Base-by-base conservation (phyloP, 2,797 vertebrate species). In the Pseudochromis fuscus region DNA sequence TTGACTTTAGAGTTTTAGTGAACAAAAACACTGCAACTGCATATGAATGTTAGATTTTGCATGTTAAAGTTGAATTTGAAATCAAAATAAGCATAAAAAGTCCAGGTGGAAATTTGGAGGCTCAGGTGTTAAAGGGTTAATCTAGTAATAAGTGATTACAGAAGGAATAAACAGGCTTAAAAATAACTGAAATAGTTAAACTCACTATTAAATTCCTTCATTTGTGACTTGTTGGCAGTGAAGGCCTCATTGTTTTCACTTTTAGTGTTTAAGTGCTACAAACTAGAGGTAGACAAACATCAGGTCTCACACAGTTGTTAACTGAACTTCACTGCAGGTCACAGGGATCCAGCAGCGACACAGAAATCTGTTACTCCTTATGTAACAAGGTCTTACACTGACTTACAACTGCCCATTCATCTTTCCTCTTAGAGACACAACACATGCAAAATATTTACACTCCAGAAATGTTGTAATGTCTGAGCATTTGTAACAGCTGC, bases 251-350 rank as follows among this genome's bases (percentile, higher is more conserved):
- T 72, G 67, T 71, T 69, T 51, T 8, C 7, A 18, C 12, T 42
- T 83, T 68, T 72, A 50, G 62, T 46, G 61, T 87, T 77, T 67
- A 45, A 65, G 51, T 75, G 82, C 62, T 55, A 76, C 82, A 78
- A 51, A 59, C 31, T 50, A 42, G 52, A 77, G 79, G 38, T 13
- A 67, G 28, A 70, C 50, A 52, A 48, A 69, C 68, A 75, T 16
- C 16, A 13, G 18, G 57, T 88, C 56, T 60, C 81, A 77, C 64
- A 27, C 7, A 21, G 44, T 33, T 76, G 85, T 73, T 59, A 76
- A 37, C 46, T 63, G 21, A 67, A 18, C 37, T 23, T 23, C 23
- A 52, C 23, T 19, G 19, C n/a, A 80, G 77, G 67, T 69, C 63
- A 56, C 15, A 30, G 30, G 21, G 30, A 63, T 59, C 79, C 61